Base-by-base conservation (phyloP, 2,888 invertebrate genomes). In the Nemotelus nigrinus region DNA sequence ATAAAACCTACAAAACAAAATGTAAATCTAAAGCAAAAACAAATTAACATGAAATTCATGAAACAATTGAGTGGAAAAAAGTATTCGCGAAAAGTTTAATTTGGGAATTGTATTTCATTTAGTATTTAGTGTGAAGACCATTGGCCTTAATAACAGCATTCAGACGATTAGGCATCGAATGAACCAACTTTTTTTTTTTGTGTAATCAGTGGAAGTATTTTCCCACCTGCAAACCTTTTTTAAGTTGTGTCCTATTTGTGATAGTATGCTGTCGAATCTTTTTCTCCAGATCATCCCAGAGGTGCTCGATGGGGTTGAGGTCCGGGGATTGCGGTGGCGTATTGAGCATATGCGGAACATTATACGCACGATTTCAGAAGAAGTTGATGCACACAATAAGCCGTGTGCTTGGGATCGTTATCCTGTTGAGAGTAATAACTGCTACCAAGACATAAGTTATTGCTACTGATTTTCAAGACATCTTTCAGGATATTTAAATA, bases 401-500 rank as follows among this genome's bases (percentile, higher is more conserved):
- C 63, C 63, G 41, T 63, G 3, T 63, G 39, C 43, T 41, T 63
- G 25, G 63, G 39, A 63, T 63, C 63, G 41, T 41, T 63, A 41
- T 63, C 63, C 63, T 63, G 63, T 63, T 63, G 63, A 63, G 2
- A 41, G 5, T 63, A 63, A 63, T 41, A 63, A 41, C 63, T 63
- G 63, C 63, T 63, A 63, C 63, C 63, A 63, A 63, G 63, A 63
- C 5, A 39, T 43, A 41, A 63, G 3, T 63, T 63, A 63, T 63
- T 63, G 63, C 63, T 63, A 43, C 63, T 63, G 63, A 25, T 41
- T 63, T 63, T 63, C 5, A 63, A 63, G 25, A 25, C 4, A 63
- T 63, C 39, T 58, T 58, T 63, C 63, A 63, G 63, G 41, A 41
- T 63, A 63, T 63, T 68, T 10, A 68, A 48, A 39, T 68, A 50